Evolutionary conservation across 1,140 invertebrate genomes (phyloP), one percentile per base, ranked within the genome.

Genomic region (Manduca sexta): DNA sequence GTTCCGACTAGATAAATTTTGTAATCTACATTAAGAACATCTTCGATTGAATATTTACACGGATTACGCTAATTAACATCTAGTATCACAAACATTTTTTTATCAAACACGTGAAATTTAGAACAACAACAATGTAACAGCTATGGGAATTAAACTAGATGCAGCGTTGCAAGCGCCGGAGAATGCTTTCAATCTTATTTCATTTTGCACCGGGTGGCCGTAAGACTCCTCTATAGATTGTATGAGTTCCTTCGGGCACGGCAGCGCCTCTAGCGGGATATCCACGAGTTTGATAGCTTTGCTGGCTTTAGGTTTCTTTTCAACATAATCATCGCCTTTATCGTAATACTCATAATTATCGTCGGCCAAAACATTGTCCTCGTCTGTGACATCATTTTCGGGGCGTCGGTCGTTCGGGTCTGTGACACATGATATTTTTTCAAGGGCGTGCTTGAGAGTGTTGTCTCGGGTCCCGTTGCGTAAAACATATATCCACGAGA

Each of bases 401-500:
- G 67, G 52, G n/a, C 60, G 38, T 79, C 74, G 6, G 39, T 57
- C 3, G 48, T 47, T 26, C 0, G 63, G n/a, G 13, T 82, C 70
- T 26, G 58, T 45, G 45, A 85, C 47, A 75, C 90, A 91, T 42
- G 88, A 88, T 45, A 90, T 76, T 60, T 89, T 86, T 46, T 90
- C 88, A 33, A 91, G 83, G 16, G 88, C 85, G 38, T 87, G 81
- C 42, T 81, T 85, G 46, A 91, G 77, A 46, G 86, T 86, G 18
- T 59, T 71, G 66, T 89, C 90, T 57, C 86, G 84, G 30, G 90
- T 91, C 62, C 91, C 88, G 62, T 90, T 90, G 26, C 86, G 87
- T 30, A 92, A 56, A 3, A 79, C 77, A 75, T 90, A 90, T 55
- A 91, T 89, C 91, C 91, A 92, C 1, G 88, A 85, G 15, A 92